These are phyloP conservation scores for Eueides isabella DNA, from an alignment of 1,140 invertebrate genomes.

Conservation along the genomic window DNA sequence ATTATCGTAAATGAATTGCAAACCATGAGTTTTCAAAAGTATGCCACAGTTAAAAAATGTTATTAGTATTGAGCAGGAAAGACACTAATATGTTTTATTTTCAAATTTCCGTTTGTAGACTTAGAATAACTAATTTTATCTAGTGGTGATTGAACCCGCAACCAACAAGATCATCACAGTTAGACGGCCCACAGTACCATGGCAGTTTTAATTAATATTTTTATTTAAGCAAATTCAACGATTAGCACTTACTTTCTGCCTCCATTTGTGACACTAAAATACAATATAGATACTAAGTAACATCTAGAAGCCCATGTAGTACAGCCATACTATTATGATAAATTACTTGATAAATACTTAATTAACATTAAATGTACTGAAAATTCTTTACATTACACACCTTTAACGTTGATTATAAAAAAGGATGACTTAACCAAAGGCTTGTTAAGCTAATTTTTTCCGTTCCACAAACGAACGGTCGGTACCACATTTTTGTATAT, in stretches of 20 bases:
- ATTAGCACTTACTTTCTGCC: background rate
- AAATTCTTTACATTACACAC: slow-evolving; percentile 12
- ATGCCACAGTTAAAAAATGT: no score
- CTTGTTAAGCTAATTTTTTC: background rate
- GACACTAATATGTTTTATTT: no score
- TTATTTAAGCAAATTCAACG: no score
- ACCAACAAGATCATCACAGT: no score
- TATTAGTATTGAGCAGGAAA: no score
- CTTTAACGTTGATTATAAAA: background rate
- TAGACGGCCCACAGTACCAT: no score
- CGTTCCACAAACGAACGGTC: background rate
- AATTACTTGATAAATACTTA: background rate
- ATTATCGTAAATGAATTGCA: no score
- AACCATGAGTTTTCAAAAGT: no score
- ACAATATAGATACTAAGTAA: background rate
- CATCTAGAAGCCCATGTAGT: background rate
- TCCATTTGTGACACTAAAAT: background rate
- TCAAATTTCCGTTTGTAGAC: no score
- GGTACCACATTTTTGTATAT: slow-evolving; percentile 2
- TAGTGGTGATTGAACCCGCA: no score
- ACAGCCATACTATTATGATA: slow-evolving; percentile 2
- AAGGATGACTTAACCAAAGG: background rate
- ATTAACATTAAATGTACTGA: slow-evolving; percentile 12
- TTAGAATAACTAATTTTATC: no score
- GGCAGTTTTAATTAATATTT: no score